phyloP scores from a whole-genome alignment of 1,140 invertebrate genomes.

The Macrotrachela quadricornifera region DNA sequence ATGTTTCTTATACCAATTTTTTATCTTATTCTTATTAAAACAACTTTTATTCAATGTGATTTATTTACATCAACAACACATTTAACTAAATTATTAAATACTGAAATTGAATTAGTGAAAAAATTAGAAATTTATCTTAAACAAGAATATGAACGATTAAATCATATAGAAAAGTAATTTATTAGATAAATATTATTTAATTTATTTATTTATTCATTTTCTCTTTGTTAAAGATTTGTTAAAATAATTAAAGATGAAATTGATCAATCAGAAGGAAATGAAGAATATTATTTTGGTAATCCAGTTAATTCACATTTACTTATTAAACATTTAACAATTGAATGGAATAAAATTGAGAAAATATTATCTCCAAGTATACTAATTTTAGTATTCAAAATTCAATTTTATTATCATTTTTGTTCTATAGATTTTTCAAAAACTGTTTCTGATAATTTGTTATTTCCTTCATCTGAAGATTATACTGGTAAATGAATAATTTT shows the following conservation, averaged over 20 bases:
- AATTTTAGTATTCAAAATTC: background rate
- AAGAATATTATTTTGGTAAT: slow-evolving; percentile 64
- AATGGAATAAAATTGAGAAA: slow-evolving; percentile 33
- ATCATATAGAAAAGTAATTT: slow-evolving; percentile 42
- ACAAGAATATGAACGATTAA: slow-evolving; percentile 55
- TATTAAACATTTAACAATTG: slow-evolving; percentile 73
- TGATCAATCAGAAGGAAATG: slow-evolving; percentile 49
- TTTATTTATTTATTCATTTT: background rate
- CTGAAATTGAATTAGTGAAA: slow-evolving; percentile 59
- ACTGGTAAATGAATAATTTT: slow-evolving; percentile 37
- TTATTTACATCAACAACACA: slow-evolving; percentile 73
- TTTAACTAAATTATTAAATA: slow-evolving; percentile 61
- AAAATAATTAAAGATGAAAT: slow-evolving; percentile 43
- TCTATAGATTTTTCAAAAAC: slow-evolving; percentile 20
- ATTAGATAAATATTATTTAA: too few species aligned
- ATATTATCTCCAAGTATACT: background rate
- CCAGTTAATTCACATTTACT: slow-evolving; percentile 87
- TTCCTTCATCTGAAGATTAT: slow-evolving; percentile 45
- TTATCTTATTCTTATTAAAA: too few species aligned
- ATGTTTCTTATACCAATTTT: too few species aligned
- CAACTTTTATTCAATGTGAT: slow-evolving; percentile 30
- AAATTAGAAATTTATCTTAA: slow-evolving; percentile 58
- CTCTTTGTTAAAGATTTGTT: slow-evolving; percentile 21
- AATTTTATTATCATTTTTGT: slow-evolving; percentile 13
- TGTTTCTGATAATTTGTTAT: slow-evolving; percentile 15